A percentile compares a stretch with the other conserved stretches of the same genome.
Conservation (phyloP, 2,113 vertebrate genomes). For the Trematomus loennbergii region DNA sequence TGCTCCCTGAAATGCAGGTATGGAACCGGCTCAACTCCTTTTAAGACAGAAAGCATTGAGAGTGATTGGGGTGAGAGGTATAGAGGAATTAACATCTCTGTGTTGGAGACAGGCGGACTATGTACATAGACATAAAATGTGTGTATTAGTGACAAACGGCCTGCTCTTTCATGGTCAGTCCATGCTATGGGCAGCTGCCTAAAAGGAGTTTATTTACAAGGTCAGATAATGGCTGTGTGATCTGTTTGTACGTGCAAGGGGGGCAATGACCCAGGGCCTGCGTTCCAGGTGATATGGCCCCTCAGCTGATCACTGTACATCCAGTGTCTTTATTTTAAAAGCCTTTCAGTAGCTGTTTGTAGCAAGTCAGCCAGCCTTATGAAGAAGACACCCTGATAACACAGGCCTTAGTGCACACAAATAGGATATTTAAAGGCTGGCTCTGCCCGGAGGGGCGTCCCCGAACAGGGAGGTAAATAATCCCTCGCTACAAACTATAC, state of each 20-base stretch:
- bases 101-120: constrained; percentile 28
- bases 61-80: constrained; percentile 37
- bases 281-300: constrained; percentile 82
- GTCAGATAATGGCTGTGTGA: constrained; percentile 40
- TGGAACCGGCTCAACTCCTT: constrained; percentile 79
- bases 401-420: constrained; percentile 62
- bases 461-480: constrained; percentile 72
- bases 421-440: constrained; percentile 78
- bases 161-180: constrained; percentile 78
- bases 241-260: constrained; percentile 24
- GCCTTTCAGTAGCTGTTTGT: constrained; percentile 61
- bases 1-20: constrained; percentile 77
- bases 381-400: constrained; percentile 65
- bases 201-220: constrained; percentile 88
- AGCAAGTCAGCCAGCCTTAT: constrained; percentile 49
- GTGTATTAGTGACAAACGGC: constrained; percentile 54
- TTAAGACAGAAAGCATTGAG: constrained; percentile 33
- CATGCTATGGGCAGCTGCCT: constrained; percentile 85
- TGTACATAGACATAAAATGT: constrained; percentile 36
- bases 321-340: constrained; percentile 79
- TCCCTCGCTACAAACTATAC: constrained; percentile 47
- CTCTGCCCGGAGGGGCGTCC: constrained; percentile 52
- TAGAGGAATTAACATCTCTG: constrained; percentile 42
- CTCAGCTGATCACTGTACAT: constrained; percentile 65
- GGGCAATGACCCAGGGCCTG: constrained; percentile 79